Evolutionary conservation across 2,888 invertebrate genomes (phyloP), one percentile per base, ranked within the genome.

Genomic region (Microdon myrmicae): DNA sequence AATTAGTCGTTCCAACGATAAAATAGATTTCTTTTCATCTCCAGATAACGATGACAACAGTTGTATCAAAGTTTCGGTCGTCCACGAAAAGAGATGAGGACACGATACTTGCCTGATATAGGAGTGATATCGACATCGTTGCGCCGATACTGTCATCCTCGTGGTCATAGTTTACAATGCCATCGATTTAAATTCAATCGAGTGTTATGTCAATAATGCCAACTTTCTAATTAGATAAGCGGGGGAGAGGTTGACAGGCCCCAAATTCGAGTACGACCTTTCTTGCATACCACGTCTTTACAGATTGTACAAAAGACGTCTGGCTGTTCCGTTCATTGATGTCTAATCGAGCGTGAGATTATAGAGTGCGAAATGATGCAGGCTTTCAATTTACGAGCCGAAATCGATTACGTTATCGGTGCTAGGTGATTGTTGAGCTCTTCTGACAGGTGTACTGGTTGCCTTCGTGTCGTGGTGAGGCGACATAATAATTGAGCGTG

Each of bases 1-100:
- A 64, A 64, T 64, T 64, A 64, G 64, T 58, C 58, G 58, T 53
- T n/a, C 64, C 58, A 64, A 51, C 47, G n/a, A n/a, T n/a, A 43
- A 53, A 56, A 49, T 51, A 44, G 54, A 47, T 54, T 37, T 16
- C 10, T 31, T 37, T 43, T 31, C 26, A 14, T 20, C 43, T 26
- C 12, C 29, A 34, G 35, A 51, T 41, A 45, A 56, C 64, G 58
- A 41, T 44, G 58, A 58, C 45, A 58, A 47, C 32, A 35, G 20
- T 44, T 38, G 34, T 41, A 54, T 41, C 17, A 25, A 8, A 4
- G n/a, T n/a, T n/a, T n/a, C 4, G 26, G 28, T 12, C 3, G 6
- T 8, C 3, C 19, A n/a, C 3, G 10, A n/a, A 16, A 29, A 31
- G 37, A 10, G 29, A 16, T 22, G 14, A 43, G 28, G 20, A 20